phyloP scores from a whole-genome alignment of 2,797 vertebrate species.

The Anguilla marmorata region DNA sequence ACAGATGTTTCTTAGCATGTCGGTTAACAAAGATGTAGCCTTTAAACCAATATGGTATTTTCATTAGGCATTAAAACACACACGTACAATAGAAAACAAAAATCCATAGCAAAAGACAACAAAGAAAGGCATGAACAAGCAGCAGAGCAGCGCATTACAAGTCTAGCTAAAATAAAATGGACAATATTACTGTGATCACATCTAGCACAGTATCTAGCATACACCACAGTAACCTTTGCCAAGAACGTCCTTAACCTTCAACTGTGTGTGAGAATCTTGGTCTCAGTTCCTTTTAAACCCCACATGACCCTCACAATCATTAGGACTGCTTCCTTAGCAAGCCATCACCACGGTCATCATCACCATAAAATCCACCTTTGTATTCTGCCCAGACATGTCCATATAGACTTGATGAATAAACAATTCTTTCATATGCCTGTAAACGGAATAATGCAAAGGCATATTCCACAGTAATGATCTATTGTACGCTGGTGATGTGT shows the following conservation, averaged over 20 bases:
- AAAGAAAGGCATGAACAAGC: neutral
- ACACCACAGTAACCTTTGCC: neutral
- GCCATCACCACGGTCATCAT: constrained; percentile 7
- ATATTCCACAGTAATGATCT: constrained; percentile 12
- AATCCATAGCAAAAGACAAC: neutral
- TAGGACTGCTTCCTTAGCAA: neutral
- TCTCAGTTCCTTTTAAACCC: neutral
- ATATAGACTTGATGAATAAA: constrained; percentile 14
- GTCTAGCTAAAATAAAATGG: neutral
- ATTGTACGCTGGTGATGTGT: neutral
- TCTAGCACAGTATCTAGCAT: neutral
- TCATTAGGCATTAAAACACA: neutral
- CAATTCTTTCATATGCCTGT: neutral
- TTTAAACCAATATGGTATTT: neutral
- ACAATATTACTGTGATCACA: neutral
- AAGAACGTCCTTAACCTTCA: neutral
- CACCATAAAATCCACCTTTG: constrained; percentile 7
- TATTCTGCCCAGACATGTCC: constrained; percentile 20
- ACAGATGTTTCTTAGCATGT: constrained; percentile 20
- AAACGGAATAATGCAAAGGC: constrained; percentile 18
- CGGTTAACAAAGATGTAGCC: neutral
- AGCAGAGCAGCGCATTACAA: neutral
- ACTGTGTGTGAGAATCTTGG: neutral
- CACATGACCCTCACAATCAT: neutral
- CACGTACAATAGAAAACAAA: neutral